Base-by-base conservation (phyloP, 2,113 vertebrate genomes). In the Neogobius melanostomus region DNA sequence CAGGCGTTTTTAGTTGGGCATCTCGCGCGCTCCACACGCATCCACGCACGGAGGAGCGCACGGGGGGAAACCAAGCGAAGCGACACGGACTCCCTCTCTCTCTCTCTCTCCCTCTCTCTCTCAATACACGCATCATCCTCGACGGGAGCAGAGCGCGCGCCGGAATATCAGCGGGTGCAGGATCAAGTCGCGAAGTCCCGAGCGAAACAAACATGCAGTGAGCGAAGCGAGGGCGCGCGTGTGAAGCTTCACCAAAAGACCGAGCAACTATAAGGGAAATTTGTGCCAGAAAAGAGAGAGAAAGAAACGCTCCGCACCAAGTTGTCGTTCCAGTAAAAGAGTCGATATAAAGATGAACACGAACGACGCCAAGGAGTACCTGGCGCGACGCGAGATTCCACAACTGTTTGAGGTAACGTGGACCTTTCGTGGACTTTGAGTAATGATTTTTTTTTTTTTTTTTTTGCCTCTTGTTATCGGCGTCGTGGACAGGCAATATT, bases 361-460 rank as follows among this genome's bases (percentile, higher is more conserved):
- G 91, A 93, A 86, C 88, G 97, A 98, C 72, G 95, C 95, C 54
- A 98, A 97, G 94, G 96, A 98, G 77, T 98, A 98, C 73, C 94
- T 98, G 83, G 90, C 95, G 69, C 93, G 93, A 79, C 93, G 93
- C 88, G 96, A 98, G 92, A 98, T 98, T 78, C 96, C 96, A 69
- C 97, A 96, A 91, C 96, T 98, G 61, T 98, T 98, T 88, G 96
- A 98, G 96, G 97, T 98, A 93, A 92, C 93, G 71, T 42, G 66
- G 57, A 2, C 1, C 17, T 45, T 43, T 42, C 15, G 11, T 54
- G 16, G 16, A 62, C 11, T 49, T 65, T 65, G 9, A 2, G 11
- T 28, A 9, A 12, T 4, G 14, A 11, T 5, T 3, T 43, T 36
- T 59, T 7, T 6, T 14, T 1, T 5, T 46, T 71, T 49, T 21